These are phyloP conservation scores for Eupelmus urozonus DNA, from an alignment of 2,888 invertebrate species.

Conservation along the genomic window DNA sequence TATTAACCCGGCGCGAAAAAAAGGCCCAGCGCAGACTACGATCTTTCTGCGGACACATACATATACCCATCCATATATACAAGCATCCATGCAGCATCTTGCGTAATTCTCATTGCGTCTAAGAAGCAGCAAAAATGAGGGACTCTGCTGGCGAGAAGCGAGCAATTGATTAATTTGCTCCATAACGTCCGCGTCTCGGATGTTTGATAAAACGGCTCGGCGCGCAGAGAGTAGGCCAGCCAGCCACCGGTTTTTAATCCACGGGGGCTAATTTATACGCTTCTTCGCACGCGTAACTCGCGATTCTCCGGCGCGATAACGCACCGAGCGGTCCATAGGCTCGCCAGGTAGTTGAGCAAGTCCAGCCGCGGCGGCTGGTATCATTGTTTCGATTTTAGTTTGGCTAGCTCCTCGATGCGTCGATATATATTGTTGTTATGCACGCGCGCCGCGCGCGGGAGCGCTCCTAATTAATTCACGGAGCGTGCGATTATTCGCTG, in stretches of 20 bases:
- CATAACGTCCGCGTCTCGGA: background rate
- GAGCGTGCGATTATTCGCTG: no score
- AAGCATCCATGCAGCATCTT: background rate
- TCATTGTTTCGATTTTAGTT: no score
- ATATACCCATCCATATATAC: no score
- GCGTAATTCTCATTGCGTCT: background rate
- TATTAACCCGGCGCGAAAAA: background rate
- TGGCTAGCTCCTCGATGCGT: no score
- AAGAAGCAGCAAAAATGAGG: no score
- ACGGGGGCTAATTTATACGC: conserved; percentile 12
- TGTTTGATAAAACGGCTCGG: background rate
- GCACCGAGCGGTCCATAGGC: no score
- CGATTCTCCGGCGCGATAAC: conserved; percentile 11
- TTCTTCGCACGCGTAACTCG: conserved; percentile 3
- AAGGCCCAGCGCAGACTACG: background rate
- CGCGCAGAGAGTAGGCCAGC: background rate
- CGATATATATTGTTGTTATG: no score
- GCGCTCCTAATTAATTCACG: conserved; percentile 1
- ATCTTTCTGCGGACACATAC: no score
- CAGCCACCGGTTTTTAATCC: conserved; percentile 1
- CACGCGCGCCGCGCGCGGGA: background rate
- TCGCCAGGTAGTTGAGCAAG: background rate
- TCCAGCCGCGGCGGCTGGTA: no score
- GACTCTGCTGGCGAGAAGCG: background rate
- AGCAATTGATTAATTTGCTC: conserved; percentile 32